Percentiles rank a stretch among this genome's conserved stretches.
These are phyloP conservation scores for Sisyra nigra DNA, from an alignment of 2,888 invertebrate genomes.

Conservation along the genomic window DNA sequence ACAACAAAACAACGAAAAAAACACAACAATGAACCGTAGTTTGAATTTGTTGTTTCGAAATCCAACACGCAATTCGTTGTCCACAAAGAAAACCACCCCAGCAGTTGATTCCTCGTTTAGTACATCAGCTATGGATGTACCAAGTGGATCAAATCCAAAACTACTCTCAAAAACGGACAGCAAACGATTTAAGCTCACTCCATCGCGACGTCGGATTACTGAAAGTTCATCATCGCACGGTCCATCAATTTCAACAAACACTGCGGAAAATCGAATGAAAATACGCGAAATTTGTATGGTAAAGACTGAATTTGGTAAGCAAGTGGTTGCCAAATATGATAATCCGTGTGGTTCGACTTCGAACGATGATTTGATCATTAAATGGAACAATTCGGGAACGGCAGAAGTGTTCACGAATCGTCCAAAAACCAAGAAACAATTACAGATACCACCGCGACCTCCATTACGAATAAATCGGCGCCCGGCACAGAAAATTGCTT, in stretches of 20 bases:
- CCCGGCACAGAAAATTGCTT: neutral
- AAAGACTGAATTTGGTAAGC: constrained; percentile 23
- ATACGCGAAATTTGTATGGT: constrained; percentile 24
- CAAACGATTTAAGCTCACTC: neutral
- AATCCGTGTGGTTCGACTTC: constrained; percentile 2
- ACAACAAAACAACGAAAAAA: neutral
- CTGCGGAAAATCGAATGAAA: constrained; percentile 15
- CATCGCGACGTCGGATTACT: neutral
- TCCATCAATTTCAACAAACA: neutral
- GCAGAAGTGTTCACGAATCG: constrained; percentile 2
- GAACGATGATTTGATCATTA: constrained; percentile 4
- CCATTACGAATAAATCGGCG: neutral
- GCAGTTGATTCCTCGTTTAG: too few species aligned
- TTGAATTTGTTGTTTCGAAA: too few species aligned
- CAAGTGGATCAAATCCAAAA: neutral
- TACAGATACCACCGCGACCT: constrained; percentile 1
- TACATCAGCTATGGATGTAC: too few species aligned
- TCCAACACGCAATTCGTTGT: too few species aligned
- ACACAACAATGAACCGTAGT: neutral
- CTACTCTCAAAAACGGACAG: neutral
- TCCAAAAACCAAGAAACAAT: neutral
- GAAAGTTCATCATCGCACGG: neutral
- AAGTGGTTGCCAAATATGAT: constrained; percentile 21
- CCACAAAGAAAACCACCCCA: too few species aligned
- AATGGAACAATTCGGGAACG: constrained; percentile 2